Evolutionary conservation across 2,797 vertebrate genomes (phyloP).

Genomic region (Silurus aristotelis): DNA sequence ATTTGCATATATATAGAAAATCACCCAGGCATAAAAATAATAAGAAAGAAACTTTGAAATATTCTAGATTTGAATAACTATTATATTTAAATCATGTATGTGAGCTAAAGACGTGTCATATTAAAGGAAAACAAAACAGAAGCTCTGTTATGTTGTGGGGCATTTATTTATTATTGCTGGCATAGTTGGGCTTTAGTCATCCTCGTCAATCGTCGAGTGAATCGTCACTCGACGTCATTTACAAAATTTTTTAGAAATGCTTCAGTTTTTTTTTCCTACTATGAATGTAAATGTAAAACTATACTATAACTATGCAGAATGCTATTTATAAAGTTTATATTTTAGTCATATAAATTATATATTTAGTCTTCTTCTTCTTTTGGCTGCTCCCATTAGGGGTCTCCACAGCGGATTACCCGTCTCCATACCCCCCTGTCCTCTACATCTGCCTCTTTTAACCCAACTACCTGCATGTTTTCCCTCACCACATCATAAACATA

Average conservation of each 20-base stretch:
- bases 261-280: background rate
- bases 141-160: background rate
- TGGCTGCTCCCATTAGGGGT: too few relatives aligned
- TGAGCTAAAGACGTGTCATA: constrained; percentile 8
- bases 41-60: constrained; percentile 32
- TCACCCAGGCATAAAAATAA: constrained; percentile 41
- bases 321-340: background rate
- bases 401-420: too few relatives aligned
- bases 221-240: background rate
- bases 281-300: background rate
- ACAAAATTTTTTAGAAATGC: background rate
- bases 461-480: too few relatives aligned
- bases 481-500: too few relatives aligned
- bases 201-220: background rate
- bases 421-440: too few relatives aligned
- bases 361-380: too few relatives aligned
- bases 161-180: background rate
- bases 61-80: constrained; percentile 26
- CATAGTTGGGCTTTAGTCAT: background rate
- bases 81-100: constrained; percentile 15
- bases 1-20: constrained; percentile 61
- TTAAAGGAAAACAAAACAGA: background rate
- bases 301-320: background rate
- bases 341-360: too few relatives aligned
- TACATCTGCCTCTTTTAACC: too few relatives aligned